These are phyloP conservation scores for Zosterops hypoxanthus DNA, from an alignment of 2,113 vertebrate species.

Conservation along the genomic window DNA sequence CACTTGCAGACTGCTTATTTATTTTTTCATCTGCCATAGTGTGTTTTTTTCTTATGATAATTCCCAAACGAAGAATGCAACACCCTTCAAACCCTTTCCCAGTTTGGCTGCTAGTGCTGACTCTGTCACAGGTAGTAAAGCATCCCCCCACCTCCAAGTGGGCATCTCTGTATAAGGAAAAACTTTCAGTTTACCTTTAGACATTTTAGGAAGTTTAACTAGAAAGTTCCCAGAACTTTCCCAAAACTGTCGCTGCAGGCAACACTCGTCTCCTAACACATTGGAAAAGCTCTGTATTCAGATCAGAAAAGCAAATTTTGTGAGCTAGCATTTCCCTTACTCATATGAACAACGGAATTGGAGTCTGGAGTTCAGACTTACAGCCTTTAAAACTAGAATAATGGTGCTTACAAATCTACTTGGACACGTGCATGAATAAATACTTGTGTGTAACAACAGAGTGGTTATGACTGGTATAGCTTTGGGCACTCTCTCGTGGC, in stretches of 20 bases:
- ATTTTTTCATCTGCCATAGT: background rate
- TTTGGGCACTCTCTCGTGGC: background rate
- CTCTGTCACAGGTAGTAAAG: too few relatives aligned
- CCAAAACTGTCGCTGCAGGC: background rate
- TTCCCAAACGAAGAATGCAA: background rate
- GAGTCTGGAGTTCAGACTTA: background rate
- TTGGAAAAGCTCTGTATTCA: background rate
- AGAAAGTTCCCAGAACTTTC: background rate
- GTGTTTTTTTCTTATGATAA: background rate
- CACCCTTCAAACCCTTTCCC: background rate
- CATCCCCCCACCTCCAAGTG: too few relatives aligned
- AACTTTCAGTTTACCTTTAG: too few relatives aligned
- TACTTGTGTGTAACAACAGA: background rate
- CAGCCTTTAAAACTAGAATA: background rate
- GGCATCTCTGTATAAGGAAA: too few relatives aligned
- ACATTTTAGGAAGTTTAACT: too few relatives aligned
- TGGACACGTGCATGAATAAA: background rate
- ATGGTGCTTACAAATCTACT: accelerated
- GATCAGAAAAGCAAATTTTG: background rate
- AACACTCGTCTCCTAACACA: accelerated
- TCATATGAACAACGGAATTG: background rate
- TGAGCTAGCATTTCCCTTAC: background rate
- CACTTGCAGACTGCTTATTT: background rate
- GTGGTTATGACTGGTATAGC: background rate
- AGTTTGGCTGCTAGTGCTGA: background rate